A percentile compares a stretch with the other conserved stretches of the same genome.
These are phyloP conservation scores for Drosophila burlai DNA, from an alignment of 1,140 invertebrate genomes.

Conservation along the genomic window DNA sequence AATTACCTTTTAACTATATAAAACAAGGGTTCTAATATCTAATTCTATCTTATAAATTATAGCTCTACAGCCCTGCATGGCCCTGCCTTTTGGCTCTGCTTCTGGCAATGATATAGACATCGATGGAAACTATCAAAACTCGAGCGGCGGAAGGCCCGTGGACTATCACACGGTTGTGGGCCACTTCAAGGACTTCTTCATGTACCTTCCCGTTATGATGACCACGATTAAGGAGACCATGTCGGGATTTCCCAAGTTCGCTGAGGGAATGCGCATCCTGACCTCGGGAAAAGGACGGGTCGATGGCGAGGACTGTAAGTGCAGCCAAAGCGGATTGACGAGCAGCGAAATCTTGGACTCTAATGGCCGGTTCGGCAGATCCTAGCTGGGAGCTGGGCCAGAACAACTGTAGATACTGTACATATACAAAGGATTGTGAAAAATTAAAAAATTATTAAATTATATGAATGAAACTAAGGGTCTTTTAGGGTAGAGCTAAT, in stretches of 20 bases:
- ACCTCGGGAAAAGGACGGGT: slow-evolving; percentile 61
- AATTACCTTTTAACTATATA: not conserved
- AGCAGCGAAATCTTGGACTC: slow-evolving; percentile 64
- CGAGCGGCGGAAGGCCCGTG: slow-evolving; percentile 38
- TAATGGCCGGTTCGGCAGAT: slow-evolving; percentile 58
- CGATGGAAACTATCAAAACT: slow-evolving; percentile 46
- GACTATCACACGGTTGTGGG: slow-evolving; percentile 77
- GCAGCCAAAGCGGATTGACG: slow-evolving; percentile 50
- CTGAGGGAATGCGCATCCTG: slow-evolving; percentile 74
- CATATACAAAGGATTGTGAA: slow-evolving; percentile 17
- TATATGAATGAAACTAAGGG: too few species aligned
- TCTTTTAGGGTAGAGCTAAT: not conserved
- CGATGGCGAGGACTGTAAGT: slow-evolving; percentile 75
- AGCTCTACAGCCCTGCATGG: slow-evolving; percentile 43
- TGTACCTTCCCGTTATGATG: slow-evolving; percentile 83
- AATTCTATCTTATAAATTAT: not conserved
- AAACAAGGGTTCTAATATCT: not conserved
- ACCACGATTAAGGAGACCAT: slow-evolving; percentile 79
- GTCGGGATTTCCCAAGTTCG: slow-evolving; percentile 80
- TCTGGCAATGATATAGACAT: slow-evolving; percentile 60
- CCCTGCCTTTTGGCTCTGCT: slow-evolving; percentile 44
- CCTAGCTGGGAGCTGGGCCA: not conserved
- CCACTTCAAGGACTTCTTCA: slow-evolving; percentile 82
- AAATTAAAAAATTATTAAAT: slow-evolving; percentile 3
- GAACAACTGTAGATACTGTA: slow-evolving; percentile 34